These are phyloP conservation scores for Diorhabda sublineata DNA, from an alignment of 1,140 invertebrate species.

Conservation along the genomic window DNA sequence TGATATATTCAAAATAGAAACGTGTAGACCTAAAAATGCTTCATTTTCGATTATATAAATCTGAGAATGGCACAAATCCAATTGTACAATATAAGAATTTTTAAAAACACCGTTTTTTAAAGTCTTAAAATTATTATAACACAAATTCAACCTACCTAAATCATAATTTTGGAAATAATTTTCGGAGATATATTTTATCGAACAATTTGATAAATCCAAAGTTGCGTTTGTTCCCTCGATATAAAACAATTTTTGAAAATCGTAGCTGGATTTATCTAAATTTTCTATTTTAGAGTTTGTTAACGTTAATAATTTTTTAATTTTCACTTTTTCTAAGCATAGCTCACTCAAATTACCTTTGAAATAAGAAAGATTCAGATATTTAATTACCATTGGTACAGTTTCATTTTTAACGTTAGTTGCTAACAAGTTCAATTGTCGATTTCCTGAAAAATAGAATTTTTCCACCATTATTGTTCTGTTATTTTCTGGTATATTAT, in stretches of 20 bases:
- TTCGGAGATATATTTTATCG: slow-evolving; percentile 6
- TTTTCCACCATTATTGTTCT: slow-evolving; percentile 9
- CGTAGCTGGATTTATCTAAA: slow-evolving; percentile 7
- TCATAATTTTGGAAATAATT: slow-evolving; percentile 14
- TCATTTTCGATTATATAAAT: slow-evolving; percentile 12
- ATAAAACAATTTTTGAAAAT: slow-evolving; percentile 13
- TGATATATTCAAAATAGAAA: slow-evolving; percentile 13
- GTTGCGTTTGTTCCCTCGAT: slow-evolving; percentile 8
- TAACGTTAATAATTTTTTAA: slow-evolving; percentile 7
- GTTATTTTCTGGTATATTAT: slow-evolving; percentile 11
- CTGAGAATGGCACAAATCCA: slow-evolving; percentile 19
- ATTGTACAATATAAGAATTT: slow-evolving; percentile 12
- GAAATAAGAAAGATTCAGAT: slow-evolving; percentile 9
- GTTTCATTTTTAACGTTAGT: slow-evolving; percentile 6
- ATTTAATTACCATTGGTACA: slow-evolving; percentile 9
- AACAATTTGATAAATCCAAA: slow-evolving; percentile 10
- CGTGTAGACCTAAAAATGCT: slow-evolving; percentile 5
- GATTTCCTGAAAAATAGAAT: slow-evolving; percentile 8
- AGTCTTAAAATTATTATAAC: slow-evolving; percentile 4
- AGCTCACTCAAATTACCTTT: slow-evolving; percentile 5
- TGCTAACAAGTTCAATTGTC: slow-evolving; percentile 2
- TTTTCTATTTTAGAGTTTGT: slow-evolving; percentile 4
- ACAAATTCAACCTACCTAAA: slow-evolving; percentile 12
- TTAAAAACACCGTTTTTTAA: slow-evolving; percentile 9
- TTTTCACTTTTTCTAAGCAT: neutral